Percentiles rank a stretch among this genome's conserved stretches.
These are phyloP conservation scores for Coluber constrictor DNA, from an alignment of 2,797 vertebrate species.

Conservation along the genomic window DNA sequence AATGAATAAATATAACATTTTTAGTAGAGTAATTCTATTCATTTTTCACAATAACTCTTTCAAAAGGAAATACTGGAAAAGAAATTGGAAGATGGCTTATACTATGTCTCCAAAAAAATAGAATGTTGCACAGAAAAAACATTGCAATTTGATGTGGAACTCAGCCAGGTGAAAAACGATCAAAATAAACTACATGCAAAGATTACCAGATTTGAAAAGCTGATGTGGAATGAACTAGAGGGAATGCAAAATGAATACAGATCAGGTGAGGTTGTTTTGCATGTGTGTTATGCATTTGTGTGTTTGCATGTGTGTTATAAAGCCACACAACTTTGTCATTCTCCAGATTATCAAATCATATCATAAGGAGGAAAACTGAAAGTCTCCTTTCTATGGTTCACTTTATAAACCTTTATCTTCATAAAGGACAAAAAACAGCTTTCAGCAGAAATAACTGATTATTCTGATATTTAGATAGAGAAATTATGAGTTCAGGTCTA, in stretches of 20 bases:
- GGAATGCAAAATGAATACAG: conserved; percentile 80
- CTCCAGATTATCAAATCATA: not conserved
- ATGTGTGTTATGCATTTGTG: not conserved
- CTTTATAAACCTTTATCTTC: not conserved
- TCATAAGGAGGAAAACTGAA: not conserved
- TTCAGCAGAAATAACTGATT: not conserved
- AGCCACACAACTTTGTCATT: not conserved
- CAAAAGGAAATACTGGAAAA: conserved; percentile 71
- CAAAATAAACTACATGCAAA: conserved; percentile 70
- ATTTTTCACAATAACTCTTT: conserved; percentile 26
- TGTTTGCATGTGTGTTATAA: not conserved
- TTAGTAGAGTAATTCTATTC: not conserved
- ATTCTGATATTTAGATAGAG: not conserved
- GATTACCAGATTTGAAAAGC: conserved; percentile 71
- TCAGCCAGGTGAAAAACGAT: conserved; percentile 62
- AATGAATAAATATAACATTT: fast-evolving
- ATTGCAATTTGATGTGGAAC: conserved; percentile 50
- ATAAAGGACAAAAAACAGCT: not conserved
- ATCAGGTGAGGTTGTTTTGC: conserved; percentile 70
- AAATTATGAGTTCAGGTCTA: not conserved
- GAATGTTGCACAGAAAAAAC: conserved; percentile 61
- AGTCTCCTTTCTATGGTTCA: not conserved
- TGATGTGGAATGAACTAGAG: conserved; percentile 76
- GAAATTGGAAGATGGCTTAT: conserved; percentile 64
- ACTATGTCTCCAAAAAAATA: conserved; percentile 64